Evolutionary conservation across 2,888 invertebrate species (phyloP), one percentile per base, ranked within the genome.

Genomic region (Dascillus cervinus): DNA sequence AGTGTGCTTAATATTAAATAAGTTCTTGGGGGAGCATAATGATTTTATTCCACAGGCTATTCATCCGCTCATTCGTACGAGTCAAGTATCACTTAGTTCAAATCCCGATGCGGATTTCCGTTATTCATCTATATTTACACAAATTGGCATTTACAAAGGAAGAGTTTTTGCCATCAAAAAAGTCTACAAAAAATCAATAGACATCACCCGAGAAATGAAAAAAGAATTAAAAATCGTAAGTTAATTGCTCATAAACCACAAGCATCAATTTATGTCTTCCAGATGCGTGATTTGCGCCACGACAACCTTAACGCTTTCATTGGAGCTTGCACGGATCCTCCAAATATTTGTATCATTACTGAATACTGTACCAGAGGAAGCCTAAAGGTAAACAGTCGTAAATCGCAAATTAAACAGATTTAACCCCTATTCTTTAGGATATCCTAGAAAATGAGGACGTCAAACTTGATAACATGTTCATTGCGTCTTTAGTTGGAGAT

Each of bases 371-470:
- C 85, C 8, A 73, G 91, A 38, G 92, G 92, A 29, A 91, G 90
- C 57, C 75, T 94, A 39, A 87, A 88, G 78, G 94, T 85, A 69
- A 64, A 8, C 8, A 8, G 4, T 6, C 17, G 17, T 8, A 6
- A 17, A 8, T 17, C 5, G 8, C 5, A 4, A 17, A 17, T 6
- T 17, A 8, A 17, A 17, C 17, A 17, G 4, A 17, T 6, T 3
- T 21, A 17, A 4, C 21, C 13, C n/a, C 13, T 11, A 17, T 11
- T 34, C 60, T 62, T 22, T 68, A 88, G 84, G 88, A 97, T 63
- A 89, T 96, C 50, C 69, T 97, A 36, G 88, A 91, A 58, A 95
- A 96, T 61, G 88, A 91, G 56, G 92, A 96, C 61, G 83, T 96
- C 44, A 92, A 92, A 66, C 69, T 95, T 55, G 96, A 96, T 65